A percentile compares a stretch with the other conserved stretches of the same genome.
Evolutionary conservation across 2,797 vertebrate genomes (phyloP).

Genomic region (Euthynnus affinis): DNA sequence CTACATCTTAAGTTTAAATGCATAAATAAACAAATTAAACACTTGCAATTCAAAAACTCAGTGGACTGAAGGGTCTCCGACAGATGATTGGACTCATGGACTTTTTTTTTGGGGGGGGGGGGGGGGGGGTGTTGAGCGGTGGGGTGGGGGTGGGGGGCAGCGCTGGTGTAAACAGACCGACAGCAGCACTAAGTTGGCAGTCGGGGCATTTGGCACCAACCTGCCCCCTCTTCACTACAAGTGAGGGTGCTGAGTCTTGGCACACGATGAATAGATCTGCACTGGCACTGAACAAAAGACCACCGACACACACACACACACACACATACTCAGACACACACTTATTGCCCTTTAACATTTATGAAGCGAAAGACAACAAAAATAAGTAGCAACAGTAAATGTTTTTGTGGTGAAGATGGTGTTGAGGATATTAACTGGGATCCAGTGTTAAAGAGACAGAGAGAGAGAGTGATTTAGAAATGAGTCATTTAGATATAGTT

Average conservation of each 20-base stretch:
- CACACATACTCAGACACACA: conserved; percentile 29
- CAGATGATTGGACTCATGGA: too few species aligned
- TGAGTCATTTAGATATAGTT: conserved; percentile 1
- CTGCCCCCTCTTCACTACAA: conserved; percentile 79
- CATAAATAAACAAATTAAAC: too few species aligned
- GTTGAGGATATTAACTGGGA: conserved; percentile 31
- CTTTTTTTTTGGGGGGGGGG: too few species aligned
- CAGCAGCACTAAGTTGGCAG: conserved; percentile 70
- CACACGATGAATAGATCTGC: conserved; percentile 79
- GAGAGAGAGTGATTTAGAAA: conserved; percentile 16
- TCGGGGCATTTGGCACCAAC: conserved; percentile 73
- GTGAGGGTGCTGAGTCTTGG: conserved; percentile 79
- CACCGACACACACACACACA: conserved; percentile 38
- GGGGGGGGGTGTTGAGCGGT: too few species aligned
- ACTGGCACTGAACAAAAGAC: conserved; percentile 72
- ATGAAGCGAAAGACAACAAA: conserved; percentile 37
- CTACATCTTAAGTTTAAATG: too few species aligned
- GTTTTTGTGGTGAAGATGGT: conserved; percentile 34
- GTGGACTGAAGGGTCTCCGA: too few species aligned
- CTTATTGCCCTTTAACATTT: conserved; percentile 41
- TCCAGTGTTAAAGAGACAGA: conserved; percentile 25
- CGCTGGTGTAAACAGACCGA: conserved; percentile 31
- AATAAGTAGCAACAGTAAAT: conserved; percentile 36
- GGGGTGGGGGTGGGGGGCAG: too few species aligned
- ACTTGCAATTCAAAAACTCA: too few species aligned